Evolutionary conservation across 35 echinoderm and acorn worm genomes (phyloP), one percentile per base, ranked within the genome.

Genomic region (Stichopus chloronotus): DNA sequence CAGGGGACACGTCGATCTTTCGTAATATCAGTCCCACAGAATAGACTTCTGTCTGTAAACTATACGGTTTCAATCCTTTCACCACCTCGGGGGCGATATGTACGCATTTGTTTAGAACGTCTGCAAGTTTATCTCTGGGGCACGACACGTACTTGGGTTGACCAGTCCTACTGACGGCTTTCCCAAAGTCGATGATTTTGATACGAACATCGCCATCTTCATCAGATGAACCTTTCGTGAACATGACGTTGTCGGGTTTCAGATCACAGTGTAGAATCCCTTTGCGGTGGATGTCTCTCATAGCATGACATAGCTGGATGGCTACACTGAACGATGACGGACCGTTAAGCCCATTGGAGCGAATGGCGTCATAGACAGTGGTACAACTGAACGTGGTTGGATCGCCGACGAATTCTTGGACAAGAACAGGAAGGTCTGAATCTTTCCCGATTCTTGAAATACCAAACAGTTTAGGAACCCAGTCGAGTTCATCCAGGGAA

Each of bases 131-230:
- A 8, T 84, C 5, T 84, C 54, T 57, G 8, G 81, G 54, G 55
- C 81, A 84, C 9, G 56, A 55, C 0, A 84, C 82, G 55, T 85
- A 85, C n/a, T 25, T n/a, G 4, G 82, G 17, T 58, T 11, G 8
- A 16, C 6, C 82, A 19, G 5, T 58, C 56, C 55, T 59, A 19
- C 5, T 22, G 8, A 58, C 82, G 2, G 82, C 53, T 16, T 58
- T 85, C 13, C 82, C 82, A 25, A 85, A 85, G 56, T 85, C 82
- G 7, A 85, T 85, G 17, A 78, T 85, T 17, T 85, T 57, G 14
- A 85, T 58, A 2, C 17, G 5, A 4, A 58, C 8, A 7, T 85
- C 19, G 3, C 21, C 52, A 21, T 53, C 82, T 58, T 58, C 56
- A 2, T 6, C 57, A 58, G 23, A 58, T 4, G 69, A 6, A 22